These are phyloP conservation scores for Thamnophis elegans DNA, from an alignment of 2,797 vertebrate species.

Conservation along the genomic window DNA sequence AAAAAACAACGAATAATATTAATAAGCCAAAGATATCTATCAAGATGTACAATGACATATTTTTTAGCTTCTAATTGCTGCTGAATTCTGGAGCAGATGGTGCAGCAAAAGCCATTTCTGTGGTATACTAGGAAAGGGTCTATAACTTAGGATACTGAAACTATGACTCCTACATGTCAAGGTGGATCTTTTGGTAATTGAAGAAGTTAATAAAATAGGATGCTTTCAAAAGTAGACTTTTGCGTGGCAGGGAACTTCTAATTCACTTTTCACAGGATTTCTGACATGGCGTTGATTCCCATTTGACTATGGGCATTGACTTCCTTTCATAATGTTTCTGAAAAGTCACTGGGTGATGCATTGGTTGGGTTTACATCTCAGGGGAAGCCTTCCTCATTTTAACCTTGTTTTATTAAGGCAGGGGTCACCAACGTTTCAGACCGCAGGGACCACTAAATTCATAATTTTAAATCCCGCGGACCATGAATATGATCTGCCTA, in stretches of 20 bases:
- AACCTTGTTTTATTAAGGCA: not conserved
- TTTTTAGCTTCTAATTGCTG: slow-evolving; percentile 9
- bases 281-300: not conserved
- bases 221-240: not conserved
- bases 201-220: not conserved
- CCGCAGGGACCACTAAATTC: too few relatives aligned
- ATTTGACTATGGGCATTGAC: too few relatives aligned
- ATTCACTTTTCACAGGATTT: not conserved
- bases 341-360: too few relatives aligned
- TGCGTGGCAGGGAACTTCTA: not conserved
- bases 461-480: too few relatives aligned
- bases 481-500: too few relatives aligned
- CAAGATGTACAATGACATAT: slow-evolving; percentile 6
- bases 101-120: not conserved
- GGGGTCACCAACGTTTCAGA: too few relatives aligned
- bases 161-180: not conserved
- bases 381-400: not conserved
- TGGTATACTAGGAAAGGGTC: not conserved
- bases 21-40: slow-evolving; percentile 2
- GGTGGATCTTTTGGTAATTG: not conserved
- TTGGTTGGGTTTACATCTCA: not conserved
- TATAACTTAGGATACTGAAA: not conserved
- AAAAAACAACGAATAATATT: not conserved
- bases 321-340: not conserved
- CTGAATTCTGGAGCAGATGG: not conserved